Conservation (phyloP, 2,888 invertebrate genomes). For the Drosophila percnosoma region DNA sequence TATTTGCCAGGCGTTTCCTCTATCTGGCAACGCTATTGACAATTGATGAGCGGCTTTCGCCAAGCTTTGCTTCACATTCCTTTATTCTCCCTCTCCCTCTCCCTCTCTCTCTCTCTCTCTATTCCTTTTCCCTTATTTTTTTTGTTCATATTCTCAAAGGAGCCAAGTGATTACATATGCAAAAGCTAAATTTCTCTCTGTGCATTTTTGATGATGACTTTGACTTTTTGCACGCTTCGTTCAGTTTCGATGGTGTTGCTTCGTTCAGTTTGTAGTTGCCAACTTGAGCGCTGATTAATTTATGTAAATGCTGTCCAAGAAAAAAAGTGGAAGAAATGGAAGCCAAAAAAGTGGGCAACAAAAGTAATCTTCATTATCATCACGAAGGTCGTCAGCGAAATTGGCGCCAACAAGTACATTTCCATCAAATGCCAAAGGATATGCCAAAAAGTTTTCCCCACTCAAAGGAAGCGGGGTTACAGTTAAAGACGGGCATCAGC, state of each 20-base stretch:
- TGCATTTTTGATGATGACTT: constrained; percentile 43
- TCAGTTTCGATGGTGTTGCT: constrained; percentile 11
- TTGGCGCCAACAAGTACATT: constrained; percentile 80
- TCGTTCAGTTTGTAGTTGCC: constrained; percentile 26
- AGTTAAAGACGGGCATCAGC: constrained; percentile 34
- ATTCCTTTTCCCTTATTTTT: neutral
- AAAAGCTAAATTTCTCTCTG: constrained; percentile 26
- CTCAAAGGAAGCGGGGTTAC: constrained; percentile 14
- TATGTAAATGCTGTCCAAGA: constrained; percentile 56
- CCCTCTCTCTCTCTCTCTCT: neutral
- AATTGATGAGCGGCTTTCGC: constrained; percentile 42
- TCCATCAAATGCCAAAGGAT: constrained; percentile 57
- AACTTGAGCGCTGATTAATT: constrained; percentile 53
- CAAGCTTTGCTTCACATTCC: constrained; percentile 12
- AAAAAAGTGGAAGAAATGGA: neutral
- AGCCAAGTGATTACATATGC: constrained; percentile 46
- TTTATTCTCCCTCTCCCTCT: neutral
- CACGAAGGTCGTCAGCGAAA: constrained; percentile 28
- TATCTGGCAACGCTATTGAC: constrained; percentile 37
- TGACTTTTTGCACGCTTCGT: constrained; percentile 3
- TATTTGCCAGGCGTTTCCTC: constrained; percentile 54
- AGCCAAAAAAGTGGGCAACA: constrained; percentile 34
- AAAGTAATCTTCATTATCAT: constrained; percentile 57
- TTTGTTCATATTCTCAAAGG: constrained; percentile 38
- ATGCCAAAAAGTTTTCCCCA: constrained; percentile 21